phyloP scores from a whole-genome alignment of 2,797 vertebrate genomes.

The Acropternis orthonyx region DNA sequence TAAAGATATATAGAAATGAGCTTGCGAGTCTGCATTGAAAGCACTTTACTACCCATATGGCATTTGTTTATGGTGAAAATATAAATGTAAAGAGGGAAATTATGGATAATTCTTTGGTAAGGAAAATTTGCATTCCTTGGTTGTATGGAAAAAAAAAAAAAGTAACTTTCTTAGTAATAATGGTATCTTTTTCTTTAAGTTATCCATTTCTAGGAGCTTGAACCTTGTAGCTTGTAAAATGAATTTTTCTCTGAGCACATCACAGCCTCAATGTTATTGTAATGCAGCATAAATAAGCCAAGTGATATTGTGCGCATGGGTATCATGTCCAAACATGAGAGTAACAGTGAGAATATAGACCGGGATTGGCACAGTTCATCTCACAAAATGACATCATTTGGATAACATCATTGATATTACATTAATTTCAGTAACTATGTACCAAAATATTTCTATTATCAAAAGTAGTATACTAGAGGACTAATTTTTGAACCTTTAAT shows the following conservation, averaged over 20 bases:
- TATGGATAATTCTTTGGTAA: background rate
- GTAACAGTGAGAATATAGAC: background rate
- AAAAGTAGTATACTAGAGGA: background rate
- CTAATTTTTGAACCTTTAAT: background rate
- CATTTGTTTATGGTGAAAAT: background rate
- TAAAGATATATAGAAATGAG: background rate
- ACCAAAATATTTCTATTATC: background rate
- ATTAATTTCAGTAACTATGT: background rate
- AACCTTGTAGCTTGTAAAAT: background rate
- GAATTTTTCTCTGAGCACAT: background rate
- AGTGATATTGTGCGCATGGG: background rate
- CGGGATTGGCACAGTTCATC: background rate
- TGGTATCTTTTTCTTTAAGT: background rate
- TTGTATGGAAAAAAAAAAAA: background rate
- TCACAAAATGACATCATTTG: background rate
- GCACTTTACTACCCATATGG: background rate
- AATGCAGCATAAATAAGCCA: background rate
- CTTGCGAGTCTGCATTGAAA: background rate
- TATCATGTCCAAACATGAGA: background rate
- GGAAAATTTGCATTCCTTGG: background rate
- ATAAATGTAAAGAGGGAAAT: background rate
- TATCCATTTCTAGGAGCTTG: background rate
- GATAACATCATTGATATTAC: background rate
- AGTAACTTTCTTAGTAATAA: background rate
- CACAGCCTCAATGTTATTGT: background rate